Conservation (phyloP, 2,113 vertebrate genomes). For the Bubo blakistoni region DNA sequence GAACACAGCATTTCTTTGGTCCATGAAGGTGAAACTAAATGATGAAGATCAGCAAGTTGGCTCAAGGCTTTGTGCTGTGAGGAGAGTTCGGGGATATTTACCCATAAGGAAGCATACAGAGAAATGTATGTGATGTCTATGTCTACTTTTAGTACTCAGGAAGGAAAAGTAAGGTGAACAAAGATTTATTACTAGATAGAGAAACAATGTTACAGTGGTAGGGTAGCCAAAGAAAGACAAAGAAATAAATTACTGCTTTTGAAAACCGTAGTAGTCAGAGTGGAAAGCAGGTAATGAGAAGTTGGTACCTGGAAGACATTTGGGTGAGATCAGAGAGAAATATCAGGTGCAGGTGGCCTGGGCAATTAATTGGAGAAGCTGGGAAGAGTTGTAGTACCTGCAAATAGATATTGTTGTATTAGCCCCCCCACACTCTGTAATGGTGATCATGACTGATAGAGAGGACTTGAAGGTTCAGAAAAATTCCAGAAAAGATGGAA, state of each 20-base stretch:
- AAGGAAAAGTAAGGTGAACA: background rate
- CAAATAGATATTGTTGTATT: background rate
- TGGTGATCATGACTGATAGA: background rate
- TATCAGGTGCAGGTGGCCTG: background rate
- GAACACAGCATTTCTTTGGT: background rate
- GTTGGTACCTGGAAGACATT: background rate
- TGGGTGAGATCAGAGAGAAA: background rate
- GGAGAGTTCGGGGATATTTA: background rate
- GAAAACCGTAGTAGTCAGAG: background rate
- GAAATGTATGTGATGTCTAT: background rate
- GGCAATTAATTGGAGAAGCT: background rate
- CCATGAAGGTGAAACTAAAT: background rate
- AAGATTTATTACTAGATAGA: background rate
- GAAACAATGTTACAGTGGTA: background rate
- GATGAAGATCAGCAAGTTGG: background rate
- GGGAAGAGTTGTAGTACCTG: background rate
- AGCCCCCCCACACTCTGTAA: background rate
- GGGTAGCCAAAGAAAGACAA: background rate
- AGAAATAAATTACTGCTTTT: background rate
- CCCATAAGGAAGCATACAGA: background rate
- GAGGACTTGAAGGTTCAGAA: background rate
- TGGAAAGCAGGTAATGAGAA: background rate
- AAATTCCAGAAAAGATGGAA: background rate
- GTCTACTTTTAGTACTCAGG: background rate
- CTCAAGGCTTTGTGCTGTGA: background rate